Evolutionary conservation across 1,140 invertebrate genomes (phyloP), one percentile per base, ranked within the genome.

Genomic region (Melitaea cinxia): DNA sequence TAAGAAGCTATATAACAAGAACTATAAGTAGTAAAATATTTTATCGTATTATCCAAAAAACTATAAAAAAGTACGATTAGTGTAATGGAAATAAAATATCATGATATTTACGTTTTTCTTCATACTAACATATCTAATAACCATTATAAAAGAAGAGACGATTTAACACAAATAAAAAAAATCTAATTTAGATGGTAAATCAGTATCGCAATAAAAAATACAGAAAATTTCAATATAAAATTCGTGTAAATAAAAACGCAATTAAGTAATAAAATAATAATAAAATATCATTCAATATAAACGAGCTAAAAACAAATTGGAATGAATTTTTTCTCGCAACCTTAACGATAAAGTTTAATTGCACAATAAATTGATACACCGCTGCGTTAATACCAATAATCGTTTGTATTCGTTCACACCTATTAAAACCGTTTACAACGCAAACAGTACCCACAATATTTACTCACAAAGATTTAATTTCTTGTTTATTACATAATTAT

Each of bases 311-410:
- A n/a, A 47, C 14, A 10, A 10, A 21, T 47, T 5, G 17, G n/a
- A 23, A 47, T 47, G 19, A 17, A 12, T 57, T 56, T n/a, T 56
- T 19, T 39, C 54, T 45, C 54, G 54, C 39, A 47, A 23, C 42
- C 33, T 42, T 57, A 24, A 57, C 35, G 28, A 15, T 57, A 57
- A 57, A 42, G 14, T 57, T 60, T 49, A 50, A 60, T 35, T 60
- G 47, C 45, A 6, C 47, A 52, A 60, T 60, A 60, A 60, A 33
- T 60, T 37, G 57, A 60, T 60, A 50, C 47, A 35, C 57, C 57
- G 57, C 45, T 52, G 57, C 21, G 57, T 26, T 60, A 50, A 50
- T 33, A 50, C 45, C 57, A 50, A 60, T 50, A 54, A 35, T 58
- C 47, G 45, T 35, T 60, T 60, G 57, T 49, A 60, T n/a, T 60